Evolutionary conservation across 2,888 invertebrate species (phyloP).

Genomic region (Mayetiola destructor): DNA sequence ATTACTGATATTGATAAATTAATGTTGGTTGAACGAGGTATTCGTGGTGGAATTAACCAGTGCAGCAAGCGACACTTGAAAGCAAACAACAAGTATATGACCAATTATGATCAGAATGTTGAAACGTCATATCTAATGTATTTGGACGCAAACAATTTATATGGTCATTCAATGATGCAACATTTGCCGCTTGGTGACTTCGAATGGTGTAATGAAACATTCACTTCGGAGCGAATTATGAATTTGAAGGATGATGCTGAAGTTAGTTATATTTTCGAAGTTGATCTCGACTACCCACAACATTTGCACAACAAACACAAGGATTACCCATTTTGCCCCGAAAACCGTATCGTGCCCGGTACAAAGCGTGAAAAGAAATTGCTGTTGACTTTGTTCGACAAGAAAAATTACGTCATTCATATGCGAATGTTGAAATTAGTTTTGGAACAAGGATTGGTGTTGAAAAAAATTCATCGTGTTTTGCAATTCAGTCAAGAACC

Average conservation of each 20-base stretch:
- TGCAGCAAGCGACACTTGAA: conserved; percentile 20
- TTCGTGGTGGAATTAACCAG: conserved; percentile 22
- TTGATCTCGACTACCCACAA: conserved; percentile 20
- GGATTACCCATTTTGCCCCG: conserved; percentile 24
- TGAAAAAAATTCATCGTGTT: conserved; percentile 23
- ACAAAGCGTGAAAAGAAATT: conserved; percentile 19
- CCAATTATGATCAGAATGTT: conserved; percentile 20
- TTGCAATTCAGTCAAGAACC: conserved; percentile 25
- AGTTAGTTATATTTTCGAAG: conserved; percentile 24
- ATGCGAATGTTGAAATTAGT: conserved; percentile 21
- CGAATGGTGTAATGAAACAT: conserved; percentile 21
- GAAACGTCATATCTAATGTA: conserved; percentile 23
- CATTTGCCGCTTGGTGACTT: conserved; percentile 24
- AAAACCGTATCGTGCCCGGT: conserved; percentile 19
- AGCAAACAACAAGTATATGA: conserved; percentile 26
- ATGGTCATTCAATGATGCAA: conserved; percentile 27
- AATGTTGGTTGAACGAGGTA: conserved; percentile 23
- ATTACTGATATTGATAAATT: conserved; percentile 27
- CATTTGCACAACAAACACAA: conserved; percentile 22
- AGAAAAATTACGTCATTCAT: conserved; percentile 22
- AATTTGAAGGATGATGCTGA: conserved; percentile 17
- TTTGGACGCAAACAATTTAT: conserved; percentile 28
- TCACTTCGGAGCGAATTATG: conserved; percentile 15
- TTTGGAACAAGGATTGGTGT: conserved; percentile 21
- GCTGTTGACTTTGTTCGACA: conserved; percentile 20